Percentiles rank a stretch among this genome's conserved stretches.
These are phyloP conservation scores for Mugil cephalus DNA, from an alignment of 2,113 vertebrate species.

Conservation along the genomic window DNA sequence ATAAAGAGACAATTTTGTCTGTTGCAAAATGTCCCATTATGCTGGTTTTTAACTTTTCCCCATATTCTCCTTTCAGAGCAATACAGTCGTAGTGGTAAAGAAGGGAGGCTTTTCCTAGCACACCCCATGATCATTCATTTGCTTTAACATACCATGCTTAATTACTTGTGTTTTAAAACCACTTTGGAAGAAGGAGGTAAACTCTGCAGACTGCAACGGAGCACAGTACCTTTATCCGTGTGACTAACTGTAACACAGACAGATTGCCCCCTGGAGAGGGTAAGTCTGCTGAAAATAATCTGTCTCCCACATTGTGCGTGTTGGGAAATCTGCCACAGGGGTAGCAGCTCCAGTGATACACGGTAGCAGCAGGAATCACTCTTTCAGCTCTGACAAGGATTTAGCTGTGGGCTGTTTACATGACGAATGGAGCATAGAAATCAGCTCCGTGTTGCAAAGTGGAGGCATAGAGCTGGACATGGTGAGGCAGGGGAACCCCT, in stretches of 20 bases:
- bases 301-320: constrained; percentile 58
- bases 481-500: constrained; percentile 25
- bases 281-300: constrained; percentile 72
- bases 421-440: constrained; percentile 54
- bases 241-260: constrained; percentile 70
- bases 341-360: constrained; percentile 52
- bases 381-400: constrained; percentile 59
- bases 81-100: constrained; percentile 50
- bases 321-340: constrained; percentile 59
- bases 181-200: constrained; percentile 32
- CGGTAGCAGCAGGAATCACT: constrained; percentile 66
- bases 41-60: constrained; percentile 55
- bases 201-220: constrained; percentile 33
- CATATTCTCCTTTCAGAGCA: constrained; percentile 46
- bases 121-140: constrained; percentile 50
- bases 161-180: constrained; percentile 62
- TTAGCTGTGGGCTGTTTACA: constrained; percentile 44
- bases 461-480: constrained; percentile 11
- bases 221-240: constrained; percentile 49
- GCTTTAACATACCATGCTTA: constrained; percentile 58
- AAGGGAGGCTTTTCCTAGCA: constrained; percentile 44
- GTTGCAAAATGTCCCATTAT: constrained; percentile 60
- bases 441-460: constrained; percentile 6
- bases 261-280: constrained; percentile 65
- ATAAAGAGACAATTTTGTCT: constrained; percentile 64